Base-by-base conservation (phyloP, 2,888 invertebrate genomes). In the Platycheirus rosarum region DNA sequence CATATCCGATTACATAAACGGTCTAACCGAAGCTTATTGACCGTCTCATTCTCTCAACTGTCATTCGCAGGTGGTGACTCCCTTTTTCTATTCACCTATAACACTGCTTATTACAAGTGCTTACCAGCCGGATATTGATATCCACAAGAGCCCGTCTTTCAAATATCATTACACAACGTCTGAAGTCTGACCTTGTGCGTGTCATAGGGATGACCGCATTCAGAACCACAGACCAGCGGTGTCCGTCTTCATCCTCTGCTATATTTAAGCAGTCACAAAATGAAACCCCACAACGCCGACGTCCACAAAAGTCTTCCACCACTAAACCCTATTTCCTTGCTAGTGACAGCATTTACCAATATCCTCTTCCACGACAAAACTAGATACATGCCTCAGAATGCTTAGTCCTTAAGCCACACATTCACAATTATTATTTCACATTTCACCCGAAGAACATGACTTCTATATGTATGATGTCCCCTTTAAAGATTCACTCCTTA, bases 351-450 rank as follows among this genome's bases (percentile, higher is more conserved):
- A 42, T 60, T 40, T 40, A 20, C 55, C 37, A 37, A 55, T 9
- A 49, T 46, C 49, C 32, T 48, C 63, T 55, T 55, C 57, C 46
- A 63, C 63, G 60, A 55, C 20, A 55, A n/a, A n/a, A n/a, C n/a
- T n/a, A 16, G 26, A 26, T 18, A 73, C 62, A 53, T 53, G 63
- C 55, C 49, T 48, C 14, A 46, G 63, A 69, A 74, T 46, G 51
- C 42, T 29, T 32, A 51, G 20, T 49, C 65, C 74, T 53, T 74
- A 78, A 68, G 78, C 74, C 75, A 51, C 65, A 80, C 65, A 69
- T 74, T 55, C n/a, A n/a, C n/a, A n/a, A n/a, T 37, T 76, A 76
- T 70, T 75, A 75, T 69, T 79, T 75, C 49, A 74, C 68, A 69
- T 79, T 75, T 79, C 69, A 70, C 75, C 65, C 69, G 40, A 40